A percentile compares a stretch with the other conserved stretches of the same genome.
Conservation (phyloP, 2,888 invertebrate species). For the Selenia dentaria region DNA sequence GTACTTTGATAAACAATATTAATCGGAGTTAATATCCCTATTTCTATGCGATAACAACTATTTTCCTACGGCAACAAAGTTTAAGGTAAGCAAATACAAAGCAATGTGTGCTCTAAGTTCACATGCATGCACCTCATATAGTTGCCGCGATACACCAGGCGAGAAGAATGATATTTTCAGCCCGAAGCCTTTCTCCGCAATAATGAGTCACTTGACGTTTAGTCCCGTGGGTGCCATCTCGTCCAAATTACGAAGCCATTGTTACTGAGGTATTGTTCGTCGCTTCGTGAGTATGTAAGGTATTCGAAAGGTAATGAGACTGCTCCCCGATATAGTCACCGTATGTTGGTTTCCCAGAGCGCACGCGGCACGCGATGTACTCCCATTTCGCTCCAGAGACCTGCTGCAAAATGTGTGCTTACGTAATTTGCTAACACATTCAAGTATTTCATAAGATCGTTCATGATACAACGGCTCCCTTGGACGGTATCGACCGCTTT, state of each 20-base stretch:
- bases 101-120: constrained; percentile 39
- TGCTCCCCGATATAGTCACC: too few species aligned
- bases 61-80: not conserved
- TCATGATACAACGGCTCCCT: too few species aligned
- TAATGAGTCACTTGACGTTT: constrained; percentile 80
- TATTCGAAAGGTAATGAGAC: too few species aligned
- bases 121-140: constrained; percentile 59
- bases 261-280: constrained; percentile 77
- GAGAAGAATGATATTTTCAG: constrained; percentile 65
- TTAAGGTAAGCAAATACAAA: constrained; percentile 5
- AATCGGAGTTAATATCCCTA: not conserved
- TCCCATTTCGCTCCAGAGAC: too few species aligned
- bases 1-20: too few species aligned
- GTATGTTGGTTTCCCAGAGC: too few species aligned
- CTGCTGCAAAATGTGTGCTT: too few species aligned
- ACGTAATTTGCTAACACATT: too few species aligned
- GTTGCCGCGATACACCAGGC: constrained; percentile 48
- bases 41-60: not conserved
- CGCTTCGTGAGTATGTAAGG: constrained; percentile 69
- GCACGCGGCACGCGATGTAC: too few species aligned
- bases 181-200: constrained; percentile 69
- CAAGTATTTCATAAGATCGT: too few species aligned
- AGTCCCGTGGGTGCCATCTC: constrained; percentile 72
- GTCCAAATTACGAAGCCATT: constrained; percentile 78
- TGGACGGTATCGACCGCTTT: too few species aligned